Percentiles rank a stretch among this genome's conserved stretches.
Evolutionary conservation across 2,113 vertebrate genomes (phyloP).

Genomic region (Urocolius indicus): DNA sequence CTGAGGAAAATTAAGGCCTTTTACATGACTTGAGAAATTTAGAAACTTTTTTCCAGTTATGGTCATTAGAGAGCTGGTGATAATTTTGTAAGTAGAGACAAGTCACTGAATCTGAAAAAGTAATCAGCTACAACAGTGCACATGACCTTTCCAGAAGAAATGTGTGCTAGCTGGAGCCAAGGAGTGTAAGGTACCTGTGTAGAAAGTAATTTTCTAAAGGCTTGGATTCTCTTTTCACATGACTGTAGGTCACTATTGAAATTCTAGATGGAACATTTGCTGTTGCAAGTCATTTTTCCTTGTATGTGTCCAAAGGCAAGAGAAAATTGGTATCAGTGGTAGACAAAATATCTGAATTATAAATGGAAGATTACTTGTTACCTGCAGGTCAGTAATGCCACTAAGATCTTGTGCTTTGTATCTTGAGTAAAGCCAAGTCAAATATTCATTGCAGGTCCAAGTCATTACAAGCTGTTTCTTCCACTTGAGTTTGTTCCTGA

Average conservation of each 20-base stretch:
- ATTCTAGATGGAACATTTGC: background rate
- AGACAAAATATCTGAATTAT: background rate
- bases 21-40: background rate
- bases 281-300: background rate
- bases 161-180: background rate
- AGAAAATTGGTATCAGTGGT: background rate
- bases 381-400: background rate
- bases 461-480: background rate
- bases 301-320: background rate
- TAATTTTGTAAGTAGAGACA: background rate
- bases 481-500: background rate
- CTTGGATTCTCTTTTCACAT: background rate
- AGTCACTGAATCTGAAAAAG: background rate
- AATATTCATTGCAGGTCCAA: background rate
- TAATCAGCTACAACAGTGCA: background rate
- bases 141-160: background rate
- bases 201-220: background rate
- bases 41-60: background rate
- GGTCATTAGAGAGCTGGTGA: background rate
- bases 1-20: background rate
- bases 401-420: background rate
- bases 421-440: background rate
- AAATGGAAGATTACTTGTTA: background rate
- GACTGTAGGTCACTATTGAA: background rate
- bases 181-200: background rate